phyloP scores from a whole-genome alignment of 2,888 invertebrate species.

The Aphelenchoides bicaudatus region DNA sequence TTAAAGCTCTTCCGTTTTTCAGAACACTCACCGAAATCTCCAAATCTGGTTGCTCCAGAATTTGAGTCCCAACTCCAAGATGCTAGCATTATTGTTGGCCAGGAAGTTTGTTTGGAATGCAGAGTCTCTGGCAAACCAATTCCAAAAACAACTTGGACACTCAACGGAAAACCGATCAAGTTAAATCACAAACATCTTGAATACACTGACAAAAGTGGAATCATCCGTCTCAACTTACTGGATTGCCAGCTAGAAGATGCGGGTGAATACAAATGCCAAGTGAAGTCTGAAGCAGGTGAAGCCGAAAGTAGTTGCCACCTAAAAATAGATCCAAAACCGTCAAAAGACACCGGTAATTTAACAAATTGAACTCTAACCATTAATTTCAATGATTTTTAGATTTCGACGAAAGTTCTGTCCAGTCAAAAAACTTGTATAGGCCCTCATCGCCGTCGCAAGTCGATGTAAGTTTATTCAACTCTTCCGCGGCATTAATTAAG shows the following conservation, averaged over 20 bases:
- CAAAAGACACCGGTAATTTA: neutral
- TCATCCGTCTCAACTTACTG: conserved; percentile 54
- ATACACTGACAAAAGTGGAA: conserved; percentile 57
- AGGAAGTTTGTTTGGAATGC: conserved; percentile 52
- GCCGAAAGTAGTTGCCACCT: conserved; percentile 57
- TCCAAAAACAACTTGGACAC: conserved; percentile 37
- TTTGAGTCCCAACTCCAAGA: conserved; percentile 53
- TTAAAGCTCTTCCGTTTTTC: neutral
- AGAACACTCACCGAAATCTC: neutral
- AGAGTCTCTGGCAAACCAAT: conserved; percentile 49
- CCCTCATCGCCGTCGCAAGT: too few species aligned
- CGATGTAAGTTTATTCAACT: too few species aligned
- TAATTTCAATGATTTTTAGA: neutral
- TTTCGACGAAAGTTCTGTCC: neutral
- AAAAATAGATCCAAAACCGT: too few species aligned
- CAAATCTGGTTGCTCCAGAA: conserved; percentile 37
- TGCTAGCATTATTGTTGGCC: conserved; percentile 44
- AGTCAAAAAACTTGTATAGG: too few species aligned
- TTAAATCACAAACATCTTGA: conserved; percentile 55
- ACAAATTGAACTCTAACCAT: neutral
- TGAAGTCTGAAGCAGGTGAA: conserved; percentile 50
- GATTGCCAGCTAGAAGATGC: conserved; percentile 45
- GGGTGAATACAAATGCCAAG: conserved; percentile 58
- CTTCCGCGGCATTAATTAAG: too few species aligned
- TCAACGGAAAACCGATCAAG: conserved; percentile 54